Percentiles rank a stretch among this genome's conserved stretches.
phyloP scores from a whole-genome alignment of 53 echinoderm and acorn worm species.

The Arbacia lixula region DNA sequence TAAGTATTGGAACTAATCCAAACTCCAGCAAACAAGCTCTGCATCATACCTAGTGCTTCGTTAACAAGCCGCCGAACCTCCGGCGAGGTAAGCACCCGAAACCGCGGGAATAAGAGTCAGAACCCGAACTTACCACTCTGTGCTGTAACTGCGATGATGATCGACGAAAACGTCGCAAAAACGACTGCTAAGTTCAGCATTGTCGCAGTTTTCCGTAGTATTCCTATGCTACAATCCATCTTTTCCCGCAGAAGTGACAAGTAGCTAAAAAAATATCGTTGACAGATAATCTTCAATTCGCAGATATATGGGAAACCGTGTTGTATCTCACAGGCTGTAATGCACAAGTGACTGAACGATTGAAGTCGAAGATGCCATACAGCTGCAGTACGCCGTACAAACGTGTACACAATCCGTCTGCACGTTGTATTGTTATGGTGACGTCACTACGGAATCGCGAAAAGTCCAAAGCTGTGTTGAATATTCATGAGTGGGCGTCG shows the following conservation, averaged over 20 bases:
- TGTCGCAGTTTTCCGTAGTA: neutral
- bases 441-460: neutral
- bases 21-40: too few species aligned
- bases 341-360: too few species aligned
- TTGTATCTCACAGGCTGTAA: neutral
- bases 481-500: slow-evolving; percentile 32
- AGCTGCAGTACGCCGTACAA: too few species aligned
- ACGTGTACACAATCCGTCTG: too few species aligned
- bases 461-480: neutral
- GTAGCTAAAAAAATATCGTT: too few species aligned
- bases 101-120: neutral
- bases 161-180: neutral
- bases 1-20: too few species aligned
- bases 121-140: slow-evolving; percentile 6
- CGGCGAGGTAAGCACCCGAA: neutral
- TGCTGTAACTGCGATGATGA: neutral
- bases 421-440: slow-evolving; percentile 16
- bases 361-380: too few species aligned
- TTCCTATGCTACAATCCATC: slow-evolving; percentile 6
- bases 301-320: neutral
- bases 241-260: too few species aligned
- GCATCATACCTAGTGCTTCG: too few species aligned
- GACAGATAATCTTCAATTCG: too few species aligned
- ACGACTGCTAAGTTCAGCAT: neutral
- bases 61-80: neutral